Evolutionary conservation across 2,888 invertebrate genomes (phyloP).

Genomic region (Ichneumoninae sp.): DNA sequence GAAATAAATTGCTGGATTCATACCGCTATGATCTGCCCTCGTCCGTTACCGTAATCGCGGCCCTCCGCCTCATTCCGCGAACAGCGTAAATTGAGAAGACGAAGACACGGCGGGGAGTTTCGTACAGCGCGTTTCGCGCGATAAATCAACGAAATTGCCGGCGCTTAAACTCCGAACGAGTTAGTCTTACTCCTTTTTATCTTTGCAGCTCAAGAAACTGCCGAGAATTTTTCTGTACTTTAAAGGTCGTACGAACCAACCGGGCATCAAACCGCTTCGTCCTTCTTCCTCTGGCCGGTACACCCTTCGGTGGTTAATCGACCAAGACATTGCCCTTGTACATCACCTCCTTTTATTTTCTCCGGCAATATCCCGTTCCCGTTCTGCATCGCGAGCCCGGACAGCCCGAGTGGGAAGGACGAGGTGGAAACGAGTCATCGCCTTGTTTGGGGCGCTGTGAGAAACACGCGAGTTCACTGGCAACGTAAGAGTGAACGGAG

Average conservation of each 20-base stretch:
- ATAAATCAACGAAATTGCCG: conserved; percentile 67
- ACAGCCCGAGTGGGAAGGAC: not conserved
- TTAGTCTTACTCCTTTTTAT: conserved; percentile 24
- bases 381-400: conserved; percentile 25
- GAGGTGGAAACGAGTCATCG: conserved; percentile 15
- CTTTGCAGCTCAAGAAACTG: not conserved
- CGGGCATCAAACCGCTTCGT: conserved; percentile 32
- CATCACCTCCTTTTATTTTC: conserved; percentile 34
- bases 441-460: not conserved
- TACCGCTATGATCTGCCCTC: conserved; percentile 13
- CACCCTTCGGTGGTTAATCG: conserved; percentile 70
- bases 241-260: conserved; percentile 1
- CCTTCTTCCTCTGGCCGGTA: conserved; percentile 28
- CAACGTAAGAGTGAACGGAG: conserved; percentile 6
- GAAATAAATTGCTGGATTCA: conserved; percentile 29
- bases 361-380: conserved; percentile 44
- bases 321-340: conserved; percentile 69
- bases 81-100: conserved; percentile 9
- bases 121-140: conserved; percentile 28
- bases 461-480: conserved; percentile 22
- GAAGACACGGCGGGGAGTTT: conserved; percentile 23
- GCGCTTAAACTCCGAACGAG: conserved; percentile 56
- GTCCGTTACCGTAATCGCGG: conserved; percentile 16
- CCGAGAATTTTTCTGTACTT: not conserved
- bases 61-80: not conserved